Percentiles rank a stretch among this genome's conserved stretches.
Conservation (phyloP, 2,888 invertebrate species). For the Ypsolopha sequella region DNA sequence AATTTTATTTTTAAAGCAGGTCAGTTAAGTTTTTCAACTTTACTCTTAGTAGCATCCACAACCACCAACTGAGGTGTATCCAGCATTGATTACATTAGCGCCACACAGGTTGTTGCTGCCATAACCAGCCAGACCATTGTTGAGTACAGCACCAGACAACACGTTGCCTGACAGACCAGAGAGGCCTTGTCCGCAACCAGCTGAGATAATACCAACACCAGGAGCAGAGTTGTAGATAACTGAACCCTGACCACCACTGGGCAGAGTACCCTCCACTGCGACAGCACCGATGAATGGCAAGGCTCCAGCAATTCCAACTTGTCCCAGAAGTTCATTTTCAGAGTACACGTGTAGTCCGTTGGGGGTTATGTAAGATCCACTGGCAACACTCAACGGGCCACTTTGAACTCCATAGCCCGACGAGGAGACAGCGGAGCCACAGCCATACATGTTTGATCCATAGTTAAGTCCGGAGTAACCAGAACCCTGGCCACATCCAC, state of each 20-base stretch:
- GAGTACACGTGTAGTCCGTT: constrained; percentile 25
- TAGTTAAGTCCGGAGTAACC: no score
- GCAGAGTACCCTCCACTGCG: constrained; percentile 18
- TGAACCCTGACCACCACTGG: not conserved
- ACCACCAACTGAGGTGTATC: no score
- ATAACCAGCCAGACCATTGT: not conserved
- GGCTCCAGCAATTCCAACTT: constrained; percentile 12
- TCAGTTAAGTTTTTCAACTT: no score
- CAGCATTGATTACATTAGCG: no score
- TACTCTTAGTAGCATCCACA: no score
- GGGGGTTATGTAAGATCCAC: not conserved
- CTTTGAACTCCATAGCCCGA: constrained; percentile 11
- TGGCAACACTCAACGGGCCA: constrained; percentile 9
- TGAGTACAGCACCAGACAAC: not conserved
- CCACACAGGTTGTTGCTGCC: no score
- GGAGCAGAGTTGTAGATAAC: not conserved
- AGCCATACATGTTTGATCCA: no score
- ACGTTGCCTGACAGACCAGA: not conserved
- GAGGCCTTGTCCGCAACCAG: not conserved
- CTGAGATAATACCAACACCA: not conserved
- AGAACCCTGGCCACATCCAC: no score
- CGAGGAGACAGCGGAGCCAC: no score
- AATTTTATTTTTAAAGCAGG: no score
- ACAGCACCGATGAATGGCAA: constrained; percentile 17
- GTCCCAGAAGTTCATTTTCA: constrained; percentile 18